Evolutionary conservation across 2,888 invertebrate species (phyloP).

Genomic region (Hypselothyrea guttata): DNA sequence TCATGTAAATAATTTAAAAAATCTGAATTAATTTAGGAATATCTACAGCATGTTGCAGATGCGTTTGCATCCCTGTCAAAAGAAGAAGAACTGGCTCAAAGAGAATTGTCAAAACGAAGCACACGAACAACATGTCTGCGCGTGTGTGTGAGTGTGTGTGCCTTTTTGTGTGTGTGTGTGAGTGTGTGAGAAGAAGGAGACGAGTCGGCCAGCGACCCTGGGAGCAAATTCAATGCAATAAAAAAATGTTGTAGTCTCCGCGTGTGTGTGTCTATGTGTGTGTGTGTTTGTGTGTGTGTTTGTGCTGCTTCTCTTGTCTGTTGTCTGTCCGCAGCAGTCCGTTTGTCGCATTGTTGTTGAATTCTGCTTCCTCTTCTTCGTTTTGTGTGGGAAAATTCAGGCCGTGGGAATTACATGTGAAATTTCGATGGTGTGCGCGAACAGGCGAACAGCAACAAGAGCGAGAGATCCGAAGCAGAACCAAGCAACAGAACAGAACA

Average conservation of each 20-base stretch:
- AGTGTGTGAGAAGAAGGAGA: conserved; percentile 36
- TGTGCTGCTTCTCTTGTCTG: conserved; percentile 45
- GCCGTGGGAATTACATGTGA: conserved; percentile 83
- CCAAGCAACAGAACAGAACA: conserved; percentile 34
- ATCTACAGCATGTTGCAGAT: conserved; percentile 3
- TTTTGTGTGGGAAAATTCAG: conserved; percentile 82
- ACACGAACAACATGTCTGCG: background rate
- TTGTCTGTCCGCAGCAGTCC: conserved; percentile 55
- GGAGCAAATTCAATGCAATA: conserved; percentile 66
- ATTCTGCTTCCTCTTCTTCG: conserved; percentile 69
- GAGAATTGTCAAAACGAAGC: conserved; percentile 50
- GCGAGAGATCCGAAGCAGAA: conserved; percentile 6
- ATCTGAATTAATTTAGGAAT: too few species aligned
- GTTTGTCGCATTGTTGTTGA: conserved; percentile 63
- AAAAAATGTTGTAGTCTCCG: conserved; percentile 21
- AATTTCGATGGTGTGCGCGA: conserved; percentile 82
- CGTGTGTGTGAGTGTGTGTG: conserved; percentile 3
- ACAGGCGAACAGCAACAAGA: conserved; percentile 79
- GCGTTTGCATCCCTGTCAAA: conserved; percentile 41
- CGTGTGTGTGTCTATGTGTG: too few species aligned
- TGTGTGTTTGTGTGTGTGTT: conserved; percentile 26
- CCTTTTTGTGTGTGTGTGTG: background rate
- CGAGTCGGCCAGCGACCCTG: conserved; percentile 68
- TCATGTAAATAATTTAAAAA: too few species aligned
- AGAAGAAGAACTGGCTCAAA: conserved; percentile 34